Base-by-base conservation (phyloP, 2,888 invertebrate species). In the Dastarcus helophoroides region DNA sequence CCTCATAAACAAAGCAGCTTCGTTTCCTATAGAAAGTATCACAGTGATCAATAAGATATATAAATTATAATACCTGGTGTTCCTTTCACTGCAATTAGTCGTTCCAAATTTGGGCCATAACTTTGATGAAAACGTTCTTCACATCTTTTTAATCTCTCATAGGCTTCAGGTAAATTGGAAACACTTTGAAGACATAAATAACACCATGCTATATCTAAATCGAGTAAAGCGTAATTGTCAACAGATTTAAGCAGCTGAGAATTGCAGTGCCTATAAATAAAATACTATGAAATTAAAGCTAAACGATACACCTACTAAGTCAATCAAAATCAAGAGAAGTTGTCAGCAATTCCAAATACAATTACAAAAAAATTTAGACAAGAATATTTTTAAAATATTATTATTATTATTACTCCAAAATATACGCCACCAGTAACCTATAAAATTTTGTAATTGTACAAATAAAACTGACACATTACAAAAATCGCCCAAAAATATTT, bases 201-300 rank as follows among this genome's bases (percentile, higher is more conserved):
- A 57, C 86, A 84, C 88, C 89, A 89, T n/a, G 83, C 78, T 39
- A 88, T 79, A 60, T 89, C 88, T 48, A 89, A 63, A 59, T 85
- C 84, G 16, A 88, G 65, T 3, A 86, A 65, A 0, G 81, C 88
- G 61, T 78, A 83, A 60, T 89, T 89, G 61, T 88, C 88, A 6
- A 85, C 84, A 0, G 69, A 60, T 33, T 74, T 66, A 15, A 88
- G 63, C 28, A 82, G 58, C 13, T 69, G 62, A 0, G 78, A 70
- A 13, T 74, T 65, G 53, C 80, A 81, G 31, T 69, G 71, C 40
- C 79, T 79, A 58, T 24, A 48, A 51, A 40, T 36, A 17, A 29
- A 36, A 36, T 15, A 40, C 33, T 27, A 30, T 26, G 21, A 10
- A 16, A 19, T 21, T 22, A 17, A 17, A 17, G n/a, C n/a, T n/a